A percentile compares a stretch with the other conserved stretches of the same genome.
Conservation (phyloP, 2,888 invertebrate species). For the Drosophila flavopinicola region DNA sequence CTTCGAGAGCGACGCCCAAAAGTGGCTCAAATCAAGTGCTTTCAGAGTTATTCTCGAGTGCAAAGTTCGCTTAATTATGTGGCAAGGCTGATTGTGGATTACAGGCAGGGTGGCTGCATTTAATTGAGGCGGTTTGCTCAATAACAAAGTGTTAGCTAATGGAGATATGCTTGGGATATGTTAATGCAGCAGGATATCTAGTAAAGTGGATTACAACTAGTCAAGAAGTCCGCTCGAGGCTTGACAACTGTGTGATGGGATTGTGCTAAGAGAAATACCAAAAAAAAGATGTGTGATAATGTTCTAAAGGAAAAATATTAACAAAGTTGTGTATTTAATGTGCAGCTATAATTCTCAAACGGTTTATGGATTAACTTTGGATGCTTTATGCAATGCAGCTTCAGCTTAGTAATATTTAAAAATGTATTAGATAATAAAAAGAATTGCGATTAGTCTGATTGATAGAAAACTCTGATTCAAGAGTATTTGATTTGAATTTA, state of each 20-base stretch:
- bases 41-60: slow-evolving; percentile 15
- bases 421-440: too few species aligned
- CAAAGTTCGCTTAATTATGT: slow-evolving; percentile 47
- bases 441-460: too few species aligned
- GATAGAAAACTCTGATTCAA: too few species aligned
- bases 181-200: neutral
- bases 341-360: neutral
- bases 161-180: slow-evolving; percentile 2
- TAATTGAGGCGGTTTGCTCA: slow-evolving; percentile 22
- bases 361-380: too few species aligned
- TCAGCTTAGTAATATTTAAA: too few species aligned
- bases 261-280: too few species aligned
- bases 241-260: neutral
- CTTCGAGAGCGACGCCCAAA: slow-evolving; percentile 29
- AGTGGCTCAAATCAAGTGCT: slow-evolving; percentile 41
- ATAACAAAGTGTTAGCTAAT: slow-evolving; percentile 18
- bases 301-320: too few species aligned
- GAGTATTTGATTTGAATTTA: too few species aligned
- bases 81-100: slow-evolving; percentile 29
- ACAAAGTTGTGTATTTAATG: neutral
- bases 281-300: neutral
- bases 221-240: neutral
- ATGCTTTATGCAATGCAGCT: too few species aligned
- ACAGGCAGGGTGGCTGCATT: neutral
- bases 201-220: neutral